A percentile compares a stretch with the other conserved stretches of the same genome.
These are phyloP conservation scores for Mus spicilegus DNA, from an alignment of 2,113 vertebrate genomes.

Conservation along the genomic window DNA sequence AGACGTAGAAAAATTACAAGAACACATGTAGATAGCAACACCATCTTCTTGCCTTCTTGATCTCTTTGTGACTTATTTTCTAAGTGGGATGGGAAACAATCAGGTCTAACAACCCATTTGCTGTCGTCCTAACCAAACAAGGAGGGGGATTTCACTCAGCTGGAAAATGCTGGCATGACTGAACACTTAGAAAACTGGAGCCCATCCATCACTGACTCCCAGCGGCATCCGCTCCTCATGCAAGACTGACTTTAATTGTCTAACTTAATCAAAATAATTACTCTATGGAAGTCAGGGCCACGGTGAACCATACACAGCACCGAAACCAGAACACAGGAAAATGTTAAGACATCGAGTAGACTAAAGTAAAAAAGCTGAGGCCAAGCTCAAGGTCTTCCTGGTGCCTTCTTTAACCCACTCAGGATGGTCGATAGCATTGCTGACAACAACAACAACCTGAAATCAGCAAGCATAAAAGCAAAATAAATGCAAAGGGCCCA, in stretches of 20 bases:
- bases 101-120: conserved; percentile 33
- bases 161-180: conserved; percentile 76
- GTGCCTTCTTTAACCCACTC: background rate
- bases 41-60: background rate
- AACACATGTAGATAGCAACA: conserved; percentile 64
- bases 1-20: conserved; percentile 72
- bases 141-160: conserved; percentile 64
- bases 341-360: conserved; percentile 55
- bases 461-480: background rate
- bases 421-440: background rate
- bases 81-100: background rate
- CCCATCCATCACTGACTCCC: conserved; percentile 81
- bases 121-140: conserved; percentile 62
- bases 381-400: background rate
- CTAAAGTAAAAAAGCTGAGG: conserved; percentile 60
- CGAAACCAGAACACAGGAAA: conserved; percentile 33
- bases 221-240: conserved; percentile 80
- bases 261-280: conserved; percentile 88
- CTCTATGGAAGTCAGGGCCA: conserved; percentile 82
- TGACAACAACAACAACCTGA: background rate
- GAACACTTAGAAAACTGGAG: conserved; percentile 70
- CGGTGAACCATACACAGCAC: conserved; percentile 71
- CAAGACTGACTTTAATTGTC: conserved; percentile 84
- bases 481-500: background rate
- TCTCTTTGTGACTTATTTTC: conserved; percentile 47